Evolutionary conservation across 2,113 vertebrate species (phyloP).

Genomic region (Acrocephalus kingi): DNA sequence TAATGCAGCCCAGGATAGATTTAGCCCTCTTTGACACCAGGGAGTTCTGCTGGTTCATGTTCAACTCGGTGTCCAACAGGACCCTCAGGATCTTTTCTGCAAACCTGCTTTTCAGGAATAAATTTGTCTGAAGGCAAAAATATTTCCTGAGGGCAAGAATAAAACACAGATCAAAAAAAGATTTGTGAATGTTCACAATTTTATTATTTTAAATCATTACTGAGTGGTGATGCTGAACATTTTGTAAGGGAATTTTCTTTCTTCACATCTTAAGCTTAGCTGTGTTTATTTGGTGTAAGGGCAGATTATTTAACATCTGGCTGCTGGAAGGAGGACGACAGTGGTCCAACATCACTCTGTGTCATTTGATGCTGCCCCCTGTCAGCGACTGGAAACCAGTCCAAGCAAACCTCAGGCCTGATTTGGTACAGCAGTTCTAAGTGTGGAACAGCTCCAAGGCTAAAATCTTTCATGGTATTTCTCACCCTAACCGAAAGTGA

Average conservation of each 20-base stretch:
- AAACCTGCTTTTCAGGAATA: background rate
- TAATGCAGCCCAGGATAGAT: background rate
- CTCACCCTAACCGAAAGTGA: background rate
- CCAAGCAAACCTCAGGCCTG: background rate
- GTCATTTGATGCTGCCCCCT: background rate
- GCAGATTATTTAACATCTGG: background rate
- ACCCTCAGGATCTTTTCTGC: background rate
- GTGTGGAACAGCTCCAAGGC: background rate
- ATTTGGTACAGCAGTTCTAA: background rate
- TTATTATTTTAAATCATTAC: background rate
- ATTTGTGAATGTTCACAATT: background rate
- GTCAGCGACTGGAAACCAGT: background rate
- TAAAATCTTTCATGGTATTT: background rate
- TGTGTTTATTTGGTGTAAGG: background rate
- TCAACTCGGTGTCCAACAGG: background rate
- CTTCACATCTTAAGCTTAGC: background rate
- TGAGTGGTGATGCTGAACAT: background rate
- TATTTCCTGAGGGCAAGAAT: background rate
- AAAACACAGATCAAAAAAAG: background rate
- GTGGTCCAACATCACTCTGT: background rate
- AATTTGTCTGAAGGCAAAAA: background rate
- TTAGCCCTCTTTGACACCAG: background rate
- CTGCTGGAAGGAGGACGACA: background rate
- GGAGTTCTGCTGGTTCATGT: background rate
- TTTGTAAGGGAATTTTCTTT: background rate